These are phyloP conservation scores for Bergia sp. DNA, from an alignment of 92 coral and sea anemone genomes.

Conservation along the genomic window DNA sequence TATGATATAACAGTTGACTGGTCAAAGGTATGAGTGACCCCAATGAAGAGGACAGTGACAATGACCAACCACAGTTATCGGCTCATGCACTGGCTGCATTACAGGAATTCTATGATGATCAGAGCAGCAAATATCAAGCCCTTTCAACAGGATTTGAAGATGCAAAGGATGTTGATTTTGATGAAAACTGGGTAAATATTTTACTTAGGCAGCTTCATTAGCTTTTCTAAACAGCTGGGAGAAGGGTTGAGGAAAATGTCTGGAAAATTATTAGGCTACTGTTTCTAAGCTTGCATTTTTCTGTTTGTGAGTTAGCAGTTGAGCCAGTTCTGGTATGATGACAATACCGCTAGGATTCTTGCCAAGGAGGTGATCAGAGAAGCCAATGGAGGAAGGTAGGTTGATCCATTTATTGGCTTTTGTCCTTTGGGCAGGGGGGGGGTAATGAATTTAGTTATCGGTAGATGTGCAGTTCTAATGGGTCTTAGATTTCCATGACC, in stretches of 20 bases:
- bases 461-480: too few species aligned
- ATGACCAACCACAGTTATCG: conserved; percentile 64
- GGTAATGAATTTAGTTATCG: too few species aligned
- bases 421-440: too few species aligned
- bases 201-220: not conserved
- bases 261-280: not conserved
- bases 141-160: conserved; percentile 27
- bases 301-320: conserved; percentile 53
- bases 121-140: conserved; percentile 39
- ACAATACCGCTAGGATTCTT: conserved; percentile 56
- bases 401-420: not conserved
- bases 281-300: not conserved
- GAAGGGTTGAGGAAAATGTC: not conserved
- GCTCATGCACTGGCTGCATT: conserved; percentile 69
- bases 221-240: not conserved
- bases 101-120: conserved; percentile 71
- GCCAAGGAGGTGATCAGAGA: conserved; percentile 68
- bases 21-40: conserved; percentile 11
- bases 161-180: conserved; percentile 48
- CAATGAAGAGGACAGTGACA: conserved; percentile 41
- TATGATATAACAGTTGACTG: not conserved
- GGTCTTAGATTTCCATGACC: too few species aligned
- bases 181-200: conserved; percentile 70
- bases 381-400: conserved; percentile 69
- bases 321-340: conserved; percentile 82